These are phyloP conservation scores for Agrochola macilenta DNA, from an alignment of 2,888 invertebrate genomes.

Conservation along the genomic window DNA sequence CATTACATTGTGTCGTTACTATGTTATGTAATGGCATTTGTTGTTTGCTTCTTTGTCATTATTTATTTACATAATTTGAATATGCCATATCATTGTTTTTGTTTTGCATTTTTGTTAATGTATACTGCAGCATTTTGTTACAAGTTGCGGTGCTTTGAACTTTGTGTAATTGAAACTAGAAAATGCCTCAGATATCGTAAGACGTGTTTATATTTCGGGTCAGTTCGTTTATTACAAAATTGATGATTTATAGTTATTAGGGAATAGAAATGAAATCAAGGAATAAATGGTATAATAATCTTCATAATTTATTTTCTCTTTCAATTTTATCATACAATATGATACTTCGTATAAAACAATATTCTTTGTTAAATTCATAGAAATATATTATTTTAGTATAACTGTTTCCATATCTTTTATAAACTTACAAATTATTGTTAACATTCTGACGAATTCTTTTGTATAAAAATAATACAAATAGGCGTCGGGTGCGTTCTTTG, in stretches of 20 bases:
- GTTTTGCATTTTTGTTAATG: slow-evolving; percentile 25
- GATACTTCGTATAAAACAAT: slow-evolving; percentile 90
- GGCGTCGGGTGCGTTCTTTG: slow-evolving; percentile 67
- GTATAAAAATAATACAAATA: slow-evolving; percentile 90
- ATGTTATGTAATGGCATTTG: slow-evolving; percentile 52
- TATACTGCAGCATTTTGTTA: slow-evolving; percentile 4
- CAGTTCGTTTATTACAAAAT: neutral
- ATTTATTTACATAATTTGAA: slow-evolving; percentile 58
- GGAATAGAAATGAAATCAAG: slow-evolving; percentile 78
- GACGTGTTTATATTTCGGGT: neutral
- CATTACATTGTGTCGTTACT: slow-evolving; percentile 24
- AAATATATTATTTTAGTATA: slow-evolving; percentile 91
- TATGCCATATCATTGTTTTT: slow-evolving; percentile 52
- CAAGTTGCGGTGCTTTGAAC: neutral
- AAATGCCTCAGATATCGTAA: neutral
- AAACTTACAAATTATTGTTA: slow-evolving; percentile 90
- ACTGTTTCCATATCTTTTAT: slow-evolving; percentile 88
- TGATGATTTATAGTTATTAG: slow-evolving; percentile 21
- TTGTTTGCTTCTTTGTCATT: slow-evolving; percentile 41
- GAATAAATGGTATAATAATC: slow-evolving; percentile 89
- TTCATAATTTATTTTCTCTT: slow-evolving; percentile 90
- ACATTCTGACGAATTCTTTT: slow-evolving; percentile 88
- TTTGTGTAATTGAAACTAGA: slow-evolving; percentile 16
- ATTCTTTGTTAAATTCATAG: slow-evolving; percentile 90
- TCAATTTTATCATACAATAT: slow-evolving; percentile 88